phyloP scores from a whole-genome alignment of 2,797 vertebrate genomes.

The Thripadectes ignobilis region DNA sequence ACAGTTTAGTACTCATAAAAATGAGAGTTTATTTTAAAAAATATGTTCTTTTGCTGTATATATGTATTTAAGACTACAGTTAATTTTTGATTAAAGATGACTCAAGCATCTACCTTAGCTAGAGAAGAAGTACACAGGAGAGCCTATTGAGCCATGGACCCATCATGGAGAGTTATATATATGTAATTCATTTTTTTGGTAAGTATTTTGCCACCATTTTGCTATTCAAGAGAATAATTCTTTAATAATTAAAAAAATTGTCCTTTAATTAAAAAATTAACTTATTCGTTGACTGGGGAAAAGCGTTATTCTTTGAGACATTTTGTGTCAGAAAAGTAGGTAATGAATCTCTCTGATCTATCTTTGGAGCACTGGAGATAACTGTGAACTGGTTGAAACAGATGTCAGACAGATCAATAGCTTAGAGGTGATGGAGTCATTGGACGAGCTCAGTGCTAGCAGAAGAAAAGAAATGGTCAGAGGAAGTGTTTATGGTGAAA shows the following conservation, averaged over 20 bases:
- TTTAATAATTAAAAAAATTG: neutral
- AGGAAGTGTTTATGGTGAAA: neutral
- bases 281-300: neutral
- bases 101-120: neutral
- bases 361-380: constrained; percentile 52
- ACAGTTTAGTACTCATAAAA: neutral
- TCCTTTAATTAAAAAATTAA: neutral
- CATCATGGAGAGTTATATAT: neutral
- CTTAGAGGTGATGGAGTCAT: constrained; percentile 28
- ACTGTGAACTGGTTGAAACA: constrained; percentile 56
- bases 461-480: constrained; percentile 31
- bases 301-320: neutral
- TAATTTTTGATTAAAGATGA: neutral
- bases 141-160: neutral
- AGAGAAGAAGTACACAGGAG: neutral
- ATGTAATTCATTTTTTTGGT: rapidly evolving
- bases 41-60: rapidly evolving
- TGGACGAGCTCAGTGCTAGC: constrained; percentile 12
- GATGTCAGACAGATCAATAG: constrained; percentile 71
- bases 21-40: neutral
- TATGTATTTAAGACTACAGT: neutral
- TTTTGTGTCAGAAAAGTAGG: constrained; percentile 18
- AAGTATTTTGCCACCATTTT: neutral
- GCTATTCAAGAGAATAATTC: neutral
- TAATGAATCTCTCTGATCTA: constrained; percentile 42